These are phyloP conservation scores for Glaucidium brasilianum DNA, from an alignment of 2,113 vertebrate species.

Conservation along the genomic window DNA sequence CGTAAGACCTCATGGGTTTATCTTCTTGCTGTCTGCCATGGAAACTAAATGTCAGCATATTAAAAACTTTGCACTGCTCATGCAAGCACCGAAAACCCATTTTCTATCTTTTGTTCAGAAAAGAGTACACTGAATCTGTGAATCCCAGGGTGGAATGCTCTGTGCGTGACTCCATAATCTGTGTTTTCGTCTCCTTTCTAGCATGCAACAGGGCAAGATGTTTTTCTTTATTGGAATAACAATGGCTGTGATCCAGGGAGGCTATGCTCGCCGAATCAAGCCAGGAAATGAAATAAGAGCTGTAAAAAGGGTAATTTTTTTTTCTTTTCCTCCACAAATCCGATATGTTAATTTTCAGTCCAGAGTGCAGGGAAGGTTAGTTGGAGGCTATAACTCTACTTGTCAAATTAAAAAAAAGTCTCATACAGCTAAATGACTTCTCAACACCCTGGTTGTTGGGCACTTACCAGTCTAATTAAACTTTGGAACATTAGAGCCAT, in stretches of 20 bases:
- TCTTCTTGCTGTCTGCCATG: neutral
- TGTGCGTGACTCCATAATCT: neutral
- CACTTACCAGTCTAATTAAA: neutral
- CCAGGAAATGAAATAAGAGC: constrained; percentile 84
- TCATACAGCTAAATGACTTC: neutral
- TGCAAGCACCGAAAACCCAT: neutral
- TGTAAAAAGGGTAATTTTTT: constrained; percentile 79
- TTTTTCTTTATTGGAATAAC: constrained; percentile 96
- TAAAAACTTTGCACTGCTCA: neutral
- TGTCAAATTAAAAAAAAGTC: neutral
- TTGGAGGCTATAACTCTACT: neutral
- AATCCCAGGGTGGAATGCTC: neutral
- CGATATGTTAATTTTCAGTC: neutral
- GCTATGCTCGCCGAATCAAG: constrained; percentile 89
- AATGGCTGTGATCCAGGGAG: constrained; percentile 93
- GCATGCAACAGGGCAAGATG: constrained; percentile 98
- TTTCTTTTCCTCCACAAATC: neutral
- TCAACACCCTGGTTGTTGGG: neutral
- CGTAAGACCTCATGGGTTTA: accelerated
- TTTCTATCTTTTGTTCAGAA: neutral
- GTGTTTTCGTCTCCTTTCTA: constrained; percentile 57
- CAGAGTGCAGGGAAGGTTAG: neutral
- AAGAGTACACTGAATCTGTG: neutral
- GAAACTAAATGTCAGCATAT: neutral
- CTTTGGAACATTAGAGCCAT: neutral